Percentiles rank a stretch among this genome's conserved stretches.
These are phyloP conservation scores for Euphonia xanthogaster DNA, from an alignment of 2,797 vertebrate genomes.

Conservation along the genomic window DNA sequence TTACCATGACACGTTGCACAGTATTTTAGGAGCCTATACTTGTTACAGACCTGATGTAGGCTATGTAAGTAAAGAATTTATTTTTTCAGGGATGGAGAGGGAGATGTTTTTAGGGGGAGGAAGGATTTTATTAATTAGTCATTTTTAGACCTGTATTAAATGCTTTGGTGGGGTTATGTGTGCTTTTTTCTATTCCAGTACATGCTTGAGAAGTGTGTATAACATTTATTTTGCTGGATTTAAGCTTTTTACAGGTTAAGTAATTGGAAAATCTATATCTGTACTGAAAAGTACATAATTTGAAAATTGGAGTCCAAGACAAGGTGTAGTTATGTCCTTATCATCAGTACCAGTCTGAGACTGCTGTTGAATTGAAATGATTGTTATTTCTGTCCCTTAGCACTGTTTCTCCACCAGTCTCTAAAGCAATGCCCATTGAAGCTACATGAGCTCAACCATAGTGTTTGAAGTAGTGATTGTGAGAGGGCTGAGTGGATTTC, in stretches of 20 bases:
- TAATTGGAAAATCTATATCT: neutral
- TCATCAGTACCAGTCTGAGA: neutral
- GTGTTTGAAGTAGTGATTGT: neutral
- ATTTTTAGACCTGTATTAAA: neutral
- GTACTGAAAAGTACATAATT: neutral
- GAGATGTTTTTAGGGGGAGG: neutral
- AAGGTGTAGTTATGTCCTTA: neutral
- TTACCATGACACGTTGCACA: conserved; percentile 92
- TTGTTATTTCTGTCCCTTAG: neutral
- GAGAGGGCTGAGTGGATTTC: neutral
- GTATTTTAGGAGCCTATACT: conserved; percentile 95
- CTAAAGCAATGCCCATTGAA: neutral
- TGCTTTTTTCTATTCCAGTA: neutral
- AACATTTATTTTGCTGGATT: neutral
- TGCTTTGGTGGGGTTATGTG: neutral
- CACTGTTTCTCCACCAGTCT: neutral
- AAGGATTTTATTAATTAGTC: neutral
- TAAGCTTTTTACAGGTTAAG: neutral
- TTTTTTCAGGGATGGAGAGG: neutral
- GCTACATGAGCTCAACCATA: neutral
- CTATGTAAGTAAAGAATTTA: conserved; percentile 85
- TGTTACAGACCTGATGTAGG: conserved; percentile 97
- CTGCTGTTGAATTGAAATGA: neutral
- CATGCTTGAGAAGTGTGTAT: neutral
- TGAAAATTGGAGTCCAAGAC: neutral